phyloP scores from a whole-genome alignment of 92 coral and sea anemone genomes.

The Palythoa grandis region DNA sequence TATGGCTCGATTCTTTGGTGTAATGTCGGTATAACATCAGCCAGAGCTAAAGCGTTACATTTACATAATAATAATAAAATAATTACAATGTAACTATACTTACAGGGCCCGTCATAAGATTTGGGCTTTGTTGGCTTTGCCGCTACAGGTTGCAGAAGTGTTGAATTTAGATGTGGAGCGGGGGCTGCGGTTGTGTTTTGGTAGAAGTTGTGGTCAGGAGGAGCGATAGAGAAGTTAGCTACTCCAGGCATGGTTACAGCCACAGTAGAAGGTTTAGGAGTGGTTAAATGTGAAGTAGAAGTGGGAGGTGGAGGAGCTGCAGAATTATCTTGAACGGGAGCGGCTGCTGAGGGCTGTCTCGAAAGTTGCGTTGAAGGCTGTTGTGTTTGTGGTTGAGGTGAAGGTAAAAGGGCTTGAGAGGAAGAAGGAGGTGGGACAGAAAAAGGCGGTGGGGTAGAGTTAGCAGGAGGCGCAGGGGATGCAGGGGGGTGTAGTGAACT shows the following conservation, averaged over 20 bases:
- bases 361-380: not conserved
- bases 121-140: constrained; percentile 24
- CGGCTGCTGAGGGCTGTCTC: not conserved
- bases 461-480: not conserved
- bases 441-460: not conserved
- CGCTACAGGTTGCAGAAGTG: not conserved
- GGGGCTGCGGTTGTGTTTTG: constrained; percentile 1
- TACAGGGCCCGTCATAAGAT: constrained; percentile 31
- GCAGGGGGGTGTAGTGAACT: not conserved
- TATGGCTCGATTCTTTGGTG: too few relatives aligned
- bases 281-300: not conserved
- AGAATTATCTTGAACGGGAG: not conserved
- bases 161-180: not conserved
- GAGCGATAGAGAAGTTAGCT: constrained; percentile 18
- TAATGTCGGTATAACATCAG: too few relatives aligned
- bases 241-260: constrained; percentile 1
- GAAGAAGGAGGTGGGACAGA: not conserved
- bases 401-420: not conserved
- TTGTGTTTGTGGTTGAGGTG: constrained; percentile 9
- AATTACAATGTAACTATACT: not conserved
- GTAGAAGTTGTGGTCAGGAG: not conserved
- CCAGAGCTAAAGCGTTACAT: too few relatives aligned
- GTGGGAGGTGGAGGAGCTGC: not conserved
- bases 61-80: not conserved
- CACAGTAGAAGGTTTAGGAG: constrained; percentile 2